phyloP scores from a whole-genome alignment of 2,888 invertebrate species.

The Oxystoma pomonae region DNA sequence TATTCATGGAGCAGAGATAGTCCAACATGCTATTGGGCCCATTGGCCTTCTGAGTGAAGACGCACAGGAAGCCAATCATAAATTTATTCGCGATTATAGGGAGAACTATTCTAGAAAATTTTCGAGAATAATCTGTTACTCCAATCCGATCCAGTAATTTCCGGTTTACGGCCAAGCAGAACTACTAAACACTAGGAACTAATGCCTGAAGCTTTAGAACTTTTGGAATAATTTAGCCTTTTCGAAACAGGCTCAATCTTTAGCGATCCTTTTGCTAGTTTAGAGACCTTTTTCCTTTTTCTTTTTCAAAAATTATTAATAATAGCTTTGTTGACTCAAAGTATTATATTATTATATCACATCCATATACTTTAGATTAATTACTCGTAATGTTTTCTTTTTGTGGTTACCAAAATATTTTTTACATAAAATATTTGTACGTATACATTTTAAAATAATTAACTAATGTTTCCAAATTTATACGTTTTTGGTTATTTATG shows the following conservation, averaged over 20 bases:
- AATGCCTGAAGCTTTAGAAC: conserved; percentile 1
- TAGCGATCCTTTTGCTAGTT: background rate
- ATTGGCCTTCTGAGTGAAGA: background rate
- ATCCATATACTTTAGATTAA: conserved; percentile 1
- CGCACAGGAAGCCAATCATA: background rate
- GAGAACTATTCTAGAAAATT: too few species aligned
- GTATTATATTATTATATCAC: conserved; percentile 1
- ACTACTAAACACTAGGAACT: background rate
- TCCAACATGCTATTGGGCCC: background rate
- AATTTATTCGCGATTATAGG: too few species aligned
- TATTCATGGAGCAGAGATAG: background rate
- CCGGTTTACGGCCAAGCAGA: conserved; percentile 1
- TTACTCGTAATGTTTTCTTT: background rate
- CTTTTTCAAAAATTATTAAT: conserved; percentile 1
- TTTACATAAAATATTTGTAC: background rate
- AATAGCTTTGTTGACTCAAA: background rate
- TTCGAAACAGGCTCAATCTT: background rate
- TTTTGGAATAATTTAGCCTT: background rate
- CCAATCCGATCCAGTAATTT: conserved; percentile 1
- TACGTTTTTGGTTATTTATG: background rate
- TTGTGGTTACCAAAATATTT: background rate
- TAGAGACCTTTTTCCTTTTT: background rate
- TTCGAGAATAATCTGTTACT: too few species aligned
- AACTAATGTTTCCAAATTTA: conserved; percentile 1
- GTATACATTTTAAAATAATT: background rate